Percentiles rank a stretch among this genome's conserved stretches.
Evolutionary conservation across 2,797 vertebrate species (phyloP).

Genomic region (Paedocypris micromegethes): DNA sequence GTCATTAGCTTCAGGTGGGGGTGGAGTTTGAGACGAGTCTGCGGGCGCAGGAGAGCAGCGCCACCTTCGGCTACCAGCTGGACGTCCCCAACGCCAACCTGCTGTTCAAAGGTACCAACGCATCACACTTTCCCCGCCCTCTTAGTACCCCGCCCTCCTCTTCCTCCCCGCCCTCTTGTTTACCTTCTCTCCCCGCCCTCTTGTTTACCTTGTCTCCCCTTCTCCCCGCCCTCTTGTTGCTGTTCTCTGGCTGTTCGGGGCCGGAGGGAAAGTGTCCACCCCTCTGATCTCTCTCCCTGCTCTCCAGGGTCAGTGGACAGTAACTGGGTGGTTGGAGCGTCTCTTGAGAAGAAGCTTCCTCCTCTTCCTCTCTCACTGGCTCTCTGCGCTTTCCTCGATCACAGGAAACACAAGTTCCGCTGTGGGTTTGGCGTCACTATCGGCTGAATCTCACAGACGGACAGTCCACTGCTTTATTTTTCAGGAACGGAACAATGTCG

Average conservation of each 20-base stretch:
- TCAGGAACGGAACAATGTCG: too few relatives aligned
- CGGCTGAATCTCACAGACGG: conserved; percentile 60
- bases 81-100: conserved; percentile 85
- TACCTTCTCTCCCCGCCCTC: too few relatives aligned
- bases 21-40: conserved; percentile 84
- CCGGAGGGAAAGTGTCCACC: too few relatives aligned
- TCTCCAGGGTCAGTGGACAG: conserved; percentile 80
- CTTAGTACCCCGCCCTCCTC: too few relatives aligned
- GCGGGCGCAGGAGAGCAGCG: conserved; percentile 82
- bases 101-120: conserved; percentile 78
- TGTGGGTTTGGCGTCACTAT: conserved; percentile 87
- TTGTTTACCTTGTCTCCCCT: too few relatives aligned
- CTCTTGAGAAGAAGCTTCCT: conserved; percentile 84
- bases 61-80: conserved; percentile 83
- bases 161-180: too few relatives aligned
- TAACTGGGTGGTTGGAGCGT: conserved; percentile 86
- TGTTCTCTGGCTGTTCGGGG: too few relatives aligned
- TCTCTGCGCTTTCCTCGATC: conserved; percentile 86
- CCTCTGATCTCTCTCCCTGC: background rate
- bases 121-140: background rate
- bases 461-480: too few relatives aligned
- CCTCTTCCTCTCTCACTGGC: conserved; percentile 84
- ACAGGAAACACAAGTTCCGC: conserved; percentile 87
- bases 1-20: conserved; percentile 77
- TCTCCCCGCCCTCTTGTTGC: too few relatives aligned